Evolutionary conservation across 2,113 vertebrate species (phyloP).

Genomic region (Cheilinus undulatus): DNA sequence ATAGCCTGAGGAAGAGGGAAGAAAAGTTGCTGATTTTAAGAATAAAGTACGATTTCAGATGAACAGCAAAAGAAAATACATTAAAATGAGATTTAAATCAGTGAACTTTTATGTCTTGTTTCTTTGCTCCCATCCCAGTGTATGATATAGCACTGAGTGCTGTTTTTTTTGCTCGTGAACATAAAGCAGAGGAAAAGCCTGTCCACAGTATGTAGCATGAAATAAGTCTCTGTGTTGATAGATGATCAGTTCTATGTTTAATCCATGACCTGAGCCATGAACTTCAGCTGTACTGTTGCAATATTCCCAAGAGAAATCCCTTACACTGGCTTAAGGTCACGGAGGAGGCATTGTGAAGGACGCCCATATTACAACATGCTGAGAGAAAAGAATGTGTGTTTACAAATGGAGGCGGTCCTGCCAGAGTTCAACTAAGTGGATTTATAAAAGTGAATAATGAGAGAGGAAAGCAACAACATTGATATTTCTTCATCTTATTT

Average conservation of each 20-base stretch:
- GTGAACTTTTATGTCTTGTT: neutral
- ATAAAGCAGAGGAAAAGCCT: neutral
- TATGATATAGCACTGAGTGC: neutral
- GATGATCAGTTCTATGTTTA: neutral
- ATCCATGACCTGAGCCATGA: neutral
- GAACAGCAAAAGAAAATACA: neutral
- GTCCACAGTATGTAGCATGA: neutral
- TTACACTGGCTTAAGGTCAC: conserved; percentile 32
- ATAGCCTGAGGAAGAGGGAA: conserved; percentile 84
- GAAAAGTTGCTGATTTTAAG: no score
- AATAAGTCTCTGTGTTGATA: neutral
- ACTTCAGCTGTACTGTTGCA: conserved; percentile 25
- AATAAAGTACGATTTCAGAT: neutral
- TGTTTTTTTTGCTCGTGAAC: neutral
- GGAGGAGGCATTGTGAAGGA: conserved; percentile 25
- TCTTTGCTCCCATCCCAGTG: conserved; percentile 12
- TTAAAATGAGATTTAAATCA: neutral
- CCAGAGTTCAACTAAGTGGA: conserved; percentile 28
- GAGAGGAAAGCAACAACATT: neutral
- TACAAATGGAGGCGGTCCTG: conserved; percentile 22
- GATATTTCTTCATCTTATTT: neutral
- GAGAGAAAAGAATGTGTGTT: conserved; percentile 61
- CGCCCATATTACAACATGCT: conserved; percentile 56
- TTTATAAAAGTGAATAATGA: conserved; percentile 25
- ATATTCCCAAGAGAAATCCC: conserved; percentile 18